These are phyloP conservation scores for Phalacrocorax brasilianus DNA, from an alignment of 2,113 vertebrate genomes.

Conservation along the genomic window DNA sequence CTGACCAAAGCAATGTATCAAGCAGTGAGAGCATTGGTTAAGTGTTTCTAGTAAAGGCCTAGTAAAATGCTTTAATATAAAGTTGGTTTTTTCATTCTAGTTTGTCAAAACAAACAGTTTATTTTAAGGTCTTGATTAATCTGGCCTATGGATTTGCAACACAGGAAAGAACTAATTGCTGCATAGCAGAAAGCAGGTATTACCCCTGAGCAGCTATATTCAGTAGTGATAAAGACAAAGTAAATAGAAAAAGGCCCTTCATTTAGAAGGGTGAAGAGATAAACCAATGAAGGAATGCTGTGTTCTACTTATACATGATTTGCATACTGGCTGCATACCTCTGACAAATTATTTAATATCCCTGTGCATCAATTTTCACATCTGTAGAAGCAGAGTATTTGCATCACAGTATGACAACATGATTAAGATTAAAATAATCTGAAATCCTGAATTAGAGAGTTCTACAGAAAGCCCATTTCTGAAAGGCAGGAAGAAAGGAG, in stretches of 20 bases:
- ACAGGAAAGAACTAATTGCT: background rate
- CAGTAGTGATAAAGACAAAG: background rate
- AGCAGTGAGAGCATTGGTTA: background rate
- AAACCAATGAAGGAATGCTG: background rate
- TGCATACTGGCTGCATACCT: background rate
- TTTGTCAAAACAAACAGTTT: background rate
- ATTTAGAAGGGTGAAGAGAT: background rate
- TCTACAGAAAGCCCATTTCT: background rate
- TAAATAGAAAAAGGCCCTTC: accelerated
- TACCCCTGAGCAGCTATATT: background rate
- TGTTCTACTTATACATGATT: background rate
- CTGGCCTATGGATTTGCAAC: background rate
- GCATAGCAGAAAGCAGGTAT: background rate
- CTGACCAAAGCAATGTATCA: background rate
- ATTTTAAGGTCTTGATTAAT: background rate
- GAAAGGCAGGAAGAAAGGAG: background rate
- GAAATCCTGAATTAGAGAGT: background rate
- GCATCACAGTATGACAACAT: background rate
- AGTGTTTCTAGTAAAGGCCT: background rate
- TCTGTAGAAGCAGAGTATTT: background rate
- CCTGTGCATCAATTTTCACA: background rate
- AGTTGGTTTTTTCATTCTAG: background rate
- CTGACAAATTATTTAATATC: background rate
- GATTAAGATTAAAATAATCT: background rate
- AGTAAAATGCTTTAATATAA: background rate